A percentile compares a stretch with the other conserved stretches of the same genome.
Evolutionary conservation across 2,888 invertebrate genomes (phyloP).

Genomic region (Troilus luridus): DNA sequence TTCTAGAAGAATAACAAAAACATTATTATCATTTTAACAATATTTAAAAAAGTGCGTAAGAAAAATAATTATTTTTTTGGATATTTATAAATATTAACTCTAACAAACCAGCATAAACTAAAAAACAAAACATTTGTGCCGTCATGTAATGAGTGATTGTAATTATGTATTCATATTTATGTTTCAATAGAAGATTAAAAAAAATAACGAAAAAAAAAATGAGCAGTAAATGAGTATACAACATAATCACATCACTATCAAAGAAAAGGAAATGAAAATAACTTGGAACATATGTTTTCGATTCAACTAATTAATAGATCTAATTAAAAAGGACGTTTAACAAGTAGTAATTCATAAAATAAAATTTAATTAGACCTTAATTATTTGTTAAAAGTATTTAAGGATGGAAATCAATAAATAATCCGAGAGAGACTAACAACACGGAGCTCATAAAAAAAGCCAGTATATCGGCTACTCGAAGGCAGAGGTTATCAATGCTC

Average conservation of each 20-base stretch:
- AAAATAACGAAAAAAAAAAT: neutral
- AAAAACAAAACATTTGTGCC: no score
- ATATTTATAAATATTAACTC: no score
- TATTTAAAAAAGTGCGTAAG: no score
- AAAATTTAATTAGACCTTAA: conserved; percentile 36
- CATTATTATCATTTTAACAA: no score
- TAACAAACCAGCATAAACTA: no score
- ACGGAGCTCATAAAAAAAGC: neutral
- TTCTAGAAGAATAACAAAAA: no score
- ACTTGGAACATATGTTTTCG: conserved; percentile 30
- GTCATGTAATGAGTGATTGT: no score
- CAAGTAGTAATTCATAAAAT: conserved; percentile 11
- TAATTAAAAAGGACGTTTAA: conserved; percentile 20
- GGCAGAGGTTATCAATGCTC: conserved; percentile 24
- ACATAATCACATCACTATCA: neutral
- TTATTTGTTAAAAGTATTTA: conserved; percentile 21
- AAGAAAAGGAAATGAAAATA: neutral
- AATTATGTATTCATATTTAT: no score
- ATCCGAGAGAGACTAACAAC: conserved; percentile 13
- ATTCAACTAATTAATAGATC: conserved; percentile 19
- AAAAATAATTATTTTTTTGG: no score
- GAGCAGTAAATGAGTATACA: neutral
- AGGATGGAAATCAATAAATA: conserved; percentile 37
- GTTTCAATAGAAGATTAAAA: neutral
- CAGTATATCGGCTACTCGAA: conserved; percentile 6